Conservation (phyloP, 2,888 invertebrate species). For the Eupithecia subfuscata region DNA sequence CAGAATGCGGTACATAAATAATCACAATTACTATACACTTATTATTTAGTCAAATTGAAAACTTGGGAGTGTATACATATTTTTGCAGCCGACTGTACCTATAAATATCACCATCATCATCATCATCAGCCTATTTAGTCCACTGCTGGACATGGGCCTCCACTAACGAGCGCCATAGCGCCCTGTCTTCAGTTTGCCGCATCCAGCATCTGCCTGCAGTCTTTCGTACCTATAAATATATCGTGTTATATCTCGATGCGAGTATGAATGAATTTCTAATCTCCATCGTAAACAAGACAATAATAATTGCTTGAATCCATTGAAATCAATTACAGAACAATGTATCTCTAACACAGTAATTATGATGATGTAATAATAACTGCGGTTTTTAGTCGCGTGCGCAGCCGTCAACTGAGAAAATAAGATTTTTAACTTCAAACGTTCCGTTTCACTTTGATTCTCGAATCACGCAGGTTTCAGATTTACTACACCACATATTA, state of each 20-base stretch:
- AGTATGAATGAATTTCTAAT: constrained; percentile 3
- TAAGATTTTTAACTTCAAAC: constrained; percentile 26
- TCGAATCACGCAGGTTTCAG: constrained; percentile 16
- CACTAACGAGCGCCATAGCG: no score
- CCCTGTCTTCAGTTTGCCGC: no score
- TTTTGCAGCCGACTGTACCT: no score
- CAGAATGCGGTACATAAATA: no score
- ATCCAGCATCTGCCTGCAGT: no score
- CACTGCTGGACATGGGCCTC: no score
- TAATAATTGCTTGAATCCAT: constrained; percentile 13
- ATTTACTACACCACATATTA: not conserved
- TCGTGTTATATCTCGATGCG: not conserved
- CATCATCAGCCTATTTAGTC: no score
- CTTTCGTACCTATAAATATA: no score
- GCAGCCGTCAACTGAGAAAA: constrained; percentile 39
- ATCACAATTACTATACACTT: no score
- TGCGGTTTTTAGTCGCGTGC: constrained; percentile 39
- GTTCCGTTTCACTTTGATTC: constrained; percentile 30
- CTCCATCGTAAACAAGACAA: constrained; percentile 15
- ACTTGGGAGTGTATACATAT: no score
- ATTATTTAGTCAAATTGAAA: no score
- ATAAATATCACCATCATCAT: no score
- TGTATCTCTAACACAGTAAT: constrained; percentile 30
- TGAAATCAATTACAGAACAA: constrained; percentile 29
- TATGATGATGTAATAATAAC: constrained; percentile 45